Conservation (phyloP, 2,113 vertebrate genomes). For the Bos javanicus region DNA sequence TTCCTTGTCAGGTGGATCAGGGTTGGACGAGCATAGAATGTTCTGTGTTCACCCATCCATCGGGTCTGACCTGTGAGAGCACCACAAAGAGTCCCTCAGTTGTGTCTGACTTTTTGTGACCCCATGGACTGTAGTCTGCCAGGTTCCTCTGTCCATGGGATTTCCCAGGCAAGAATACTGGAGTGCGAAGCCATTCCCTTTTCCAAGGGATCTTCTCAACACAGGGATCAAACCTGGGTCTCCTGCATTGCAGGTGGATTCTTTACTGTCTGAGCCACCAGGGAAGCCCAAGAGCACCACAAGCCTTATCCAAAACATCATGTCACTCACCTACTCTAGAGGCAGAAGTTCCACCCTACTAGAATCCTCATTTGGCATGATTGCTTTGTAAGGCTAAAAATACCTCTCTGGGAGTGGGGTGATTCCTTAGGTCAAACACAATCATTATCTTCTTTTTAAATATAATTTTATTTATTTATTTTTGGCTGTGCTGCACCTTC, state of each 20-base stretch:
- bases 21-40: background rate
- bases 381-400: background rate
- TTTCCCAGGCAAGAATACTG: background rate
- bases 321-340: background rate
- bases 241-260: background rate
- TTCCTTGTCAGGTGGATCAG: background rate
- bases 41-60: background rate
- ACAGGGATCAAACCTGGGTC: background rate
- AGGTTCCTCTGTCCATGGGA: background rate
- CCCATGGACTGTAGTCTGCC: background rate
- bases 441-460: background rate
- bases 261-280: background rate
- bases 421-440: background rate
- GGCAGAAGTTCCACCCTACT: background rate
- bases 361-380: background rate
- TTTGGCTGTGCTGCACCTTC: background rate
- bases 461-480: background rate
- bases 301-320: background rate
- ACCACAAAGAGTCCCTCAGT: background rate
- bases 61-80: background rate
- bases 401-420: background rate
- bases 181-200: background rate
- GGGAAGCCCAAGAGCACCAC: background rate
- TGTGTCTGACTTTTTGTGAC: background rate
- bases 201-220: background rate